Evolutionary conservation across 2,888 invertebrate genomes (phyloP).

Genomic region (Scaptomyza caliginosa): DNA sequence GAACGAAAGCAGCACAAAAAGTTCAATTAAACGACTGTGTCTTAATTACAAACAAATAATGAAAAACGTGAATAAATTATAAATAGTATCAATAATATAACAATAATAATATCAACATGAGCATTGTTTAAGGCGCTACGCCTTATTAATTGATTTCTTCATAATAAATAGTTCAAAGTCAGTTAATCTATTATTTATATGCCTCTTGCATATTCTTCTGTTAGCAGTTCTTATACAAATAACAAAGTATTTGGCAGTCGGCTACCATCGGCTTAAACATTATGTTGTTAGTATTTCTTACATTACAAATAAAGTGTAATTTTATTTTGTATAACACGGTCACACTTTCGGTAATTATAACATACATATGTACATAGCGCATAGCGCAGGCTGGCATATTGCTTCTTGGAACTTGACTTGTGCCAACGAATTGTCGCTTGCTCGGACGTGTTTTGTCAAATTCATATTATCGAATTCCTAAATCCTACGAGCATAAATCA

Average conservation of each 20-base stretch:
- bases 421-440: slow-evolving; percentile 30
- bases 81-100: neutral
- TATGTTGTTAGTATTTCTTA: slow-evolving; percentile 15
- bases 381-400: slow-evolving; percentile 30
- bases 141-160: neutral
- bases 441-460: slow-evolving; percentile 15
- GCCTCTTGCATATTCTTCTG: neutral
- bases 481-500: slow-evolving; percentile 17
- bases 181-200: neutral
- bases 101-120: neutral
- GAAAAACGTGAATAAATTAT: neutral
- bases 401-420: slow-evolving; percentile 40
- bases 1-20: neutral
- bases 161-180: neutral
- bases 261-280: neutral
- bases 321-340: slow-evolving; percentile 9
- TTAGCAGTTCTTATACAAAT: neutral
- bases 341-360: slow-evolving; percentile 26
- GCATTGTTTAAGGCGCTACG: neutral
- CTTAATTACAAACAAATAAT: neutral
- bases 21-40: neutral
- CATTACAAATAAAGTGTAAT: neutral
- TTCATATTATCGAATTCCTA: slow-evolving; percentile 25
- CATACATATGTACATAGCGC: slow-evolving; percentile 30
- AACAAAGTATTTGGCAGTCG: neutral